Conservation (phyloP, 2,888 invertebrate genomes). For the Metacarcinus magister region DNA sequence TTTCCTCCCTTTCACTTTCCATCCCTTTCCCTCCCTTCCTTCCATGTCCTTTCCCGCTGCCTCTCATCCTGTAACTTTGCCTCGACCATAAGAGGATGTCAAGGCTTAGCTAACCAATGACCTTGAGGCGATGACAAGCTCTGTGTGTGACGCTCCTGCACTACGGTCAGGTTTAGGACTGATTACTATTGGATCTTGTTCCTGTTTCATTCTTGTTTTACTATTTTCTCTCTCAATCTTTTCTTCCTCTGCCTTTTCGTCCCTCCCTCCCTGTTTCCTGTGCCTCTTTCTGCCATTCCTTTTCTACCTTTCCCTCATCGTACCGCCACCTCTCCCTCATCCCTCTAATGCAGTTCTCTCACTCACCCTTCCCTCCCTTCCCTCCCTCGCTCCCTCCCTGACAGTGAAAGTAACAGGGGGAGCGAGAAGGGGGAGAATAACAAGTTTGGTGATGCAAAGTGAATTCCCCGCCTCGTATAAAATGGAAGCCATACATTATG, state of each 20-base stretch:
- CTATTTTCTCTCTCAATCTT: too few relatives aligned
- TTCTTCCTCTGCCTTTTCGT: not conserved
- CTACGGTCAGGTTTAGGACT: not conserved
- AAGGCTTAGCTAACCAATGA: not conserved
- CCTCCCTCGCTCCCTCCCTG: not conserved
- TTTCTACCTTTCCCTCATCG: not conserved
- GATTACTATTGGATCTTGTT: not conserved
- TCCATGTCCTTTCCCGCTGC: not conserved
- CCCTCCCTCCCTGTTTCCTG: not conserved
- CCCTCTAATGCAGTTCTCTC: slow-evolving; percentile 1
- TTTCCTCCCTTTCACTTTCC: not conserved
- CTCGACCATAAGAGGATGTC: not conserved
- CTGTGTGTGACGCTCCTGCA: not conserved
- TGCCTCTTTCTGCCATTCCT: not conserved
- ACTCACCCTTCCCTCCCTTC: not conserved
- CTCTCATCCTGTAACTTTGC: not conserved
- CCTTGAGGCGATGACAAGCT: not conserved
- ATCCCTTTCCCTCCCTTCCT: not conserved
- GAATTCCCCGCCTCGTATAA: not conserved
- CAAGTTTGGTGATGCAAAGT: slow-evolving; percentile 28
- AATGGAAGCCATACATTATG: slow-evolving; percentile 32
- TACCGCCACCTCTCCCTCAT: not conserved
- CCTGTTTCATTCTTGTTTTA: not conserved
- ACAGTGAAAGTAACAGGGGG: slow-evolving; percentile 21
- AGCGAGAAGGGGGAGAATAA: slow-evolving; percentile 32